Evolutionary conservation across 2,113 vertebrate species (phyloP), one percentile per base, ranked within the genome.

Genomic region (Zosterops pallidus): DNA sequence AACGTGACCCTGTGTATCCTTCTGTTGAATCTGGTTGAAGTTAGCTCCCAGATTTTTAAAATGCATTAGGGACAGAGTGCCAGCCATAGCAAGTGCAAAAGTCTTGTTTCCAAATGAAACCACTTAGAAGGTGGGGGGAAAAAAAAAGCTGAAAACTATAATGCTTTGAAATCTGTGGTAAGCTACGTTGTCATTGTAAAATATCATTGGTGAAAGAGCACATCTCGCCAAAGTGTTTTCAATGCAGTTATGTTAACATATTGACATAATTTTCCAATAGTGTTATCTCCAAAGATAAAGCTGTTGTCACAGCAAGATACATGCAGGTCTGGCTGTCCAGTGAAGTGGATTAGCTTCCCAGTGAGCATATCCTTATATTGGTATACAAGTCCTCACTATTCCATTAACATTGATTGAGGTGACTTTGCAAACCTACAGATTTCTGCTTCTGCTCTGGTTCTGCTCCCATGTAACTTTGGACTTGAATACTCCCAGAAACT

Each of bases 1-100:
- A 29, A 2, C 0, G 0, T 47, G 16, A 64, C 26, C 1, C 0
- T 71, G 14, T 46, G 2, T 44, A 22, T 71, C 52, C 17, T 11
- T 75, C 31, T 68, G 3, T 24, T 79, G 59, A 85, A 60, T 69
- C 20, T 5, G 1, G 26, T 20, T 63, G 29, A 89, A 75, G 35
- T 33, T 85, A 8, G 22, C 14, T 28, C n/a, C 12, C 15, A 64
- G 25, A 44, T 76, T 83, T 87, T 90, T 53, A 3, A 72, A 56
- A 17, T 6, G n/a, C 42, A 15, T 55, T 62, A 78, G 31, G n/a
- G 41, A 35, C 24, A 28, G 55, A 65, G 79, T 65, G n/a, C 20
- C 25, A 65, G 25, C 25, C 55, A 15, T 17, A 89, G 68, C 14
- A 63, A 64, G 29, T 56, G n/a, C 44, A 64, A 17, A 68, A 79